Evolutionary conservation across 1,140 invertebrate genomes (phyloP), one percentile per base, ranked within the genome.

Genomic region (Bombus haemorrhoidalis): DNA sequence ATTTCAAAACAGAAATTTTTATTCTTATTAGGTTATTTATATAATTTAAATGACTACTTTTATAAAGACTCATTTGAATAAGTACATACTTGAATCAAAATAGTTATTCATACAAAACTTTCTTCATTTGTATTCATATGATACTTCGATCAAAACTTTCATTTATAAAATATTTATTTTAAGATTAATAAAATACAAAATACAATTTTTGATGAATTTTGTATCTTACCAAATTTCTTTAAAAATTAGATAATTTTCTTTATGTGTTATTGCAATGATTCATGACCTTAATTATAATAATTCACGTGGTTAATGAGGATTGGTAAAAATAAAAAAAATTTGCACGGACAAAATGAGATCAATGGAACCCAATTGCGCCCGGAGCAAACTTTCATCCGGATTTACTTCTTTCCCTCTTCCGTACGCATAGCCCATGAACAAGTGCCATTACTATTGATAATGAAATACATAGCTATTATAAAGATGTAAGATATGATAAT

Each of bases 321-420:
- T 15, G 34, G 13, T 22, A 39, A 41, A 81, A 43, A 59, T 12
- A 10, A 57, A 53, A 57, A 69, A 9, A 53, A 34, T 68, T 68
- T 47, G 8, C 13, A 18, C 12, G 32, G 28, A 47, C 41, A 47
- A 34, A 81, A 69, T 43, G 37, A 41, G 68, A 81, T 41, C 71
- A 57, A 85, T 85, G 13, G 83, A 74, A 47, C 62, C 66, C n/a
- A n/a, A 59, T 39, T 43, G 57, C 13, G 81, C 81, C 83, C 15
- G 75, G 47, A 80, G 87, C 83, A 12, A 91, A 91, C 88, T 91
- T 91, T 90, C 90, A 71, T 91, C 64, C 41, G 75, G n/a, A 81
- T 57, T 57, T 59, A 47, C 53, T n/a, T 80, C 53, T 82, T 73
- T 69, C 39, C 53, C 25, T 25, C 41, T 39, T 28, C 15, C 3